Evolutionary conservation across 2,888 invertebrate genomes (phyloP), one percentile per base, ranked within the genome.

Genomic region (Mimumesa dahlbomi): DNA sequence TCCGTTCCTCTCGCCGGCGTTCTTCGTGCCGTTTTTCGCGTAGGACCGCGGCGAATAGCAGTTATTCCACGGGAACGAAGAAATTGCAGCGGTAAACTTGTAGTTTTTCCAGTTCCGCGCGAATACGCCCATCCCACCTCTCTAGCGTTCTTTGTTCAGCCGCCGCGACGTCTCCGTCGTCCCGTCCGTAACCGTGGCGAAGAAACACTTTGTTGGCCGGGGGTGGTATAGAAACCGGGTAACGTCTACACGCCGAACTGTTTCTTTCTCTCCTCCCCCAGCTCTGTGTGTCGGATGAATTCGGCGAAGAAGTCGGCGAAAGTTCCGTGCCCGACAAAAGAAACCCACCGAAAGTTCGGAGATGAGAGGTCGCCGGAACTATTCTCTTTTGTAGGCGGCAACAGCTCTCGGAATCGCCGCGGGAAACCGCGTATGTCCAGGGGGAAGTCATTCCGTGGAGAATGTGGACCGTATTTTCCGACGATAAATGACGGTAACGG

Each of bases 161-260:
- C 22, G 9, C 21, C 29, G 13, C 7, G 52, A 34, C n/a, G 7
- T 25, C 31, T 21, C n/a, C 54, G 53, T 49, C 29, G 34, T n/a
- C n/a, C 40, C 49, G 50, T n/a, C n/a, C 50, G 66, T 59, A 59
- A 67, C 63, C 53, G 43, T 18, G 50, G 48, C n/a, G 71, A 75
- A 70, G 73, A 64, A 73, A 75, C 73, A 73, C 75, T 72, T 75
- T 66, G 73, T 68, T 52, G 61, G 38, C 5, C 13, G 21, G 13
- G 42, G 13, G 48, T 16, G 14, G 11, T 18, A 7, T 7, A 9
- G 7, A n/a, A 9, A 48, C 16, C 48, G 22, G 21, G 49, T 40
- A 65, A 58, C 63, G 52, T n/a, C 3, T 3, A 5, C 25, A 4
- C 64, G 50, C 52, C 18, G 38, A 36, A 49, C 59, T 45, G 62